Base-by-base conservation (phyloP, 2,797 vertebrate genomes). In the Tadarida brasiliensis region DNA sequence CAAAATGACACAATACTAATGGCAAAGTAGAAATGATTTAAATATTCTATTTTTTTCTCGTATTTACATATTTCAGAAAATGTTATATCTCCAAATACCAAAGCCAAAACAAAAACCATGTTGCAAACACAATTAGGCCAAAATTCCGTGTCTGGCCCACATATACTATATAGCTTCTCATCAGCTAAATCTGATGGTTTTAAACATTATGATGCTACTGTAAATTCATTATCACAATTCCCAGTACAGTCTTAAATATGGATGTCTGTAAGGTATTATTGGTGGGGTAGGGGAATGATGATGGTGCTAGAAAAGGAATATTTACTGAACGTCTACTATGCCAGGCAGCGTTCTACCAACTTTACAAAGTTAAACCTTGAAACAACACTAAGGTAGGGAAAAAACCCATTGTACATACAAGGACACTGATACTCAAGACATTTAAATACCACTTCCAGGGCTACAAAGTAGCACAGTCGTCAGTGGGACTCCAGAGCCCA, bases 71-170 rank as follows among this genome's bases (percentile, higher is more conserved):
- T 57, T 81, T 26, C 39, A 77, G 24, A 67, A 96, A 96, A 89
- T 49, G 17, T 70, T 80, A 74, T 63, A 68, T 88, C 39, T 94
- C 92, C 51, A 77, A 93, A 94, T 82, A 35, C 44, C 30, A 51
- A 77, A 81, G 61, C 51, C 61, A 81, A 63, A 78, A 74, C 10
- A 63, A 95, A 30, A 94, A 39, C 82, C 70, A 90, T 2, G 3
- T 22, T 90, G 54, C 59, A 44, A 71, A 88, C 39, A 90, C 10
- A 94, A 80, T 24, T 30, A 67, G 33, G 33, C 44, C 92, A 81
- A 92, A 91, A 91, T 74, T 74, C 19, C 51, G 24, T n/a, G 0
- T 90, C 35, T 94, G 39, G 94, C 47, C 9, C 63, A 68, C 61
- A 77, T 47, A 71, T 24, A 93, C 82, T 9, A 74, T 4, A 74